phyloP scores from a whole-genome alignment of 1,140 invertebrate genomes.

The Nixonia krombeini region DNA sequence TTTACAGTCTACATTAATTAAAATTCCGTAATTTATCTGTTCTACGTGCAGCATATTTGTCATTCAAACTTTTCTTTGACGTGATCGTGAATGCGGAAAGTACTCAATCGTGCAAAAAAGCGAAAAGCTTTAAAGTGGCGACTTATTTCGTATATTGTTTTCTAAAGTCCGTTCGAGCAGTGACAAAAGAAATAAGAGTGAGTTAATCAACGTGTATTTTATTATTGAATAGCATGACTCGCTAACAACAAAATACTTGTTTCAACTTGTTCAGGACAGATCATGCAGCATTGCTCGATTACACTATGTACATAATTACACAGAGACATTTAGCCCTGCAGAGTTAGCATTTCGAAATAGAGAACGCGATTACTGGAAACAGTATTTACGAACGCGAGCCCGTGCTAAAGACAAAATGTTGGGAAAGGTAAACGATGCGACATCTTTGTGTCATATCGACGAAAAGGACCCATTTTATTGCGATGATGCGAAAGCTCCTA shows the following conservation, averaged over 20 bases:
- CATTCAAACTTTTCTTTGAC: constrained; percentile 34
- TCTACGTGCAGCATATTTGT: constrained; percentile 15
- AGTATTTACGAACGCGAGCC: background rate
- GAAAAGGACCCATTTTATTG: background rate
- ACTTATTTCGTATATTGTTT: constrained; percentile 19
- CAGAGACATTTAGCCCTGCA: constrained; percentile 1
- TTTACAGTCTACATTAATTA: no score
- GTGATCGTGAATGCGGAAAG: constrained; percentile 13
- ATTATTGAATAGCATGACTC: no score
- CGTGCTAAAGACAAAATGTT: no score
- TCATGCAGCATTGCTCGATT: no score
- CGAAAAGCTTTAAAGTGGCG: constrained; percentile 15
- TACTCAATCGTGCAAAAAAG: background rate
- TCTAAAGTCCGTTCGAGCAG: constrained; percentile 6
- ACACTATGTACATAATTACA: background rate
- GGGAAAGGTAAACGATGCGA: no score
- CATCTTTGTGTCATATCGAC: no score
- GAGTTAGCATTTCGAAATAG: constrained; percentile 23
- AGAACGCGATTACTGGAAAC: background rate
- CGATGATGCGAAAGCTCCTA: no score
- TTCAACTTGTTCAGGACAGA: no score
- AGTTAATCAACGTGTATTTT: no score
- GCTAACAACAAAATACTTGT: no score
- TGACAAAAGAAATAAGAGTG: background rate
- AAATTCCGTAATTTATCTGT: no score